These are phyloP conservation scores for Apteryx mantelli DNA, from an alignment of 2,113 vertebrate genomes.

Conservation along the genomic window DNA sequence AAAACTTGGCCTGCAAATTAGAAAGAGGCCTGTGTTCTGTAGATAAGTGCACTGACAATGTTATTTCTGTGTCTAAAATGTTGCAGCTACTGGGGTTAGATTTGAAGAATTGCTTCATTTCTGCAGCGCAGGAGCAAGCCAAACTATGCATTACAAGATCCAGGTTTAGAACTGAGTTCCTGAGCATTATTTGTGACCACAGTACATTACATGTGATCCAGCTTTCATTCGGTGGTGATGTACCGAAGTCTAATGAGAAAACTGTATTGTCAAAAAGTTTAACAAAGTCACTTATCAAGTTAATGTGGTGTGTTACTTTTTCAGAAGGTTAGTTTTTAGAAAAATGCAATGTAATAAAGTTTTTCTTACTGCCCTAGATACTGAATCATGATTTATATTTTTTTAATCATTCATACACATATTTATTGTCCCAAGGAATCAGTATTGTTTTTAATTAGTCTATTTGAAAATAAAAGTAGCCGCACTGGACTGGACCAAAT, in stretches of 20 bases:
- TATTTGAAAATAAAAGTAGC: not conserved
- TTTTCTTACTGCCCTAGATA: not conserved
- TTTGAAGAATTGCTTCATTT: slow-evolving; percentile 30
- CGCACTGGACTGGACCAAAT: not conserved
- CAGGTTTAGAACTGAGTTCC: not conserved
- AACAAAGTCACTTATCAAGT: not conserved
- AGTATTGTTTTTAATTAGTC: not conserved
- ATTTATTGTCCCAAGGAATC: not conserved
- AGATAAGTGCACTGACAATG: slow-evolving; percentile 25
- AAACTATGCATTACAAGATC: not conserved
- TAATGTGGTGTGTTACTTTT: not conserved
- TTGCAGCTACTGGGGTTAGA: not conserved
- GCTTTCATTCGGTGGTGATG: not conserved
- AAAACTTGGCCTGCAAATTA: slow-evolving; percentile 3
- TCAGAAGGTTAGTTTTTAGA: not conserved
- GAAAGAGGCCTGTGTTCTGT: not conserved
- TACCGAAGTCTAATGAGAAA: not conserved
- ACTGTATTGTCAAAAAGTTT: not conserved
- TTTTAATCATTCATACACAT: not conserved
- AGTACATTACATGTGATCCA: not conserved
- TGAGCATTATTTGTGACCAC: not conserved
- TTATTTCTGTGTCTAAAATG: slow-evolving; percentile 39
- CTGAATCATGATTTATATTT: not conserved
- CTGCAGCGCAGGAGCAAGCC: not conserved
- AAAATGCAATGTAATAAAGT: not conserved